Percentiles rank a stretch among this genome's conserved stretches.
Conservation (phyloP, 2,797 vertebrate species). For the Adelosebastes latens region DNA sequence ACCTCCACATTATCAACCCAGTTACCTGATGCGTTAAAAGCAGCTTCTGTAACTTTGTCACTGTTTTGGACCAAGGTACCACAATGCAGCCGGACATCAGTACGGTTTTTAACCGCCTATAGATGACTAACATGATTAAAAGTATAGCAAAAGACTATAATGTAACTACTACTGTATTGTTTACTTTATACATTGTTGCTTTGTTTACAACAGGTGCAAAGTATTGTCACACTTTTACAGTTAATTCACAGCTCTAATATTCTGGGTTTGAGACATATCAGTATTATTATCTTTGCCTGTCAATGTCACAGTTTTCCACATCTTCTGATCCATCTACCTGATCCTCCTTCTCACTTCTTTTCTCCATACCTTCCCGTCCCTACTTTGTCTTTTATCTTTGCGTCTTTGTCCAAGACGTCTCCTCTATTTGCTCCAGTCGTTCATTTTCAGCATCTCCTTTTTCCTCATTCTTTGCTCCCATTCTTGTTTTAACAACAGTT, state of each 20-base stretch:
- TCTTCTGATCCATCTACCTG: not conserved
- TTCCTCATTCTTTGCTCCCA: not conserved
- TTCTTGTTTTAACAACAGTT: not conserved
- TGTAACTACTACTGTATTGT: slow-evolving; percentile 83
- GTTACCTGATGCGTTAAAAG: not conserved
- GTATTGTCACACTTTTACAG: slow-evolving; percentile 32
- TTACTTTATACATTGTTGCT: slow-evolving; percentile 69
- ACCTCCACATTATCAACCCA: not conserved
- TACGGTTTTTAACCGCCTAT: slow-evolving; percentile 49
- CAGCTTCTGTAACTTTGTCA: slow-evolving; percentile 1
- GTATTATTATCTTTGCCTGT: slow-evolving; percentile 44
- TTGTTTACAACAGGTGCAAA: slow-evolving; percentile 68
- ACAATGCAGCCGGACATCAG: slow-evolving; percentile 22
- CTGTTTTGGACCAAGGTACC: not conserved
- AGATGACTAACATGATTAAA: slow-evolving; percentile 77
- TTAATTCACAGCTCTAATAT: slow-evolving; percentile 28
- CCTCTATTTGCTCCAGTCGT: not conserved
- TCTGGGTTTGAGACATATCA: slow-evolving; percentile 45
- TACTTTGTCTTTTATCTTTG: not conserved
- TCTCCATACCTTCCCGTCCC: not conserved
- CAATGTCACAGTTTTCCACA: not conserved
- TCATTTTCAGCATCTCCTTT: not conserved
- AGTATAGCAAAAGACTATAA: slow-evolving; percentile 71
- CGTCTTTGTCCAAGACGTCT: not conserved
- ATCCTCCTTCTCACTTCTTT: not conserved